Evolutionary conservation across 2,888 invertebrate species (phyloP), one percentile per base, ranked within the genome.

Genomic region (Ormyrus nitidulus): DNA sequence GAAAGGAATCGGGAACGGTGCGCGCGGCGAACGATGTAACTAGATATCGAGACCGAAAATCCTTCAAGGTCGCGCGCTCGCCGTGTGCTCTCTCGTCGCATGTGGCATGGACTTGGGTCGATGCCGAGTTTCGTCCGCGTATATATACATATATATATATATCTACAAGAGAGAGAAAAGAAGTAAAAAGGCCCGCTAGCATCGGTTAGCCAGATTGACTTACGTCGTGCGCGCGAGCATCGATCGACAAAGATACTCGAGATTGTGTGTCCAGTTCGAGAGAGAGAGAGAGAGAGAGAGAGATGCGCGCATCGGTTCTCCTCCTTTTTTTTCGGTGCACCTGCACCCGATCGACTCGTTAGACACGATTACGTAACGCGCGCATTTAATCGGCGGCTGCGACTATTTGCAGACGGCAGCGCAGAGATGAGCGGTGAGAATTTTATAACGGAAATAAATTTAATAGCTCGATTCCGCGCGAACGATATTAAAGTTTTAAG

Each of bases 151-250:
- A 34, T 34, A 34, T 34, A 34, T 34, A 34, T 34, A 34, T 34
- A 34, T 34, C 34, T 0, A 0, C 34, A 49, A 6, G 51, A 19
- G n/a, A 53, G 58, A 6, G n/a, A 59, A 71, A 78, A 61, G 58
- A 65, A 8, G 19, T 11, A 54, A 53, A 71, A 46, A 53, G 59
- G 58, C 65, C 59, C 44, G 51, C 64, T 34, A 34, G 65, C 59
- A 58, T 71, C 71, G 65, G 65, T 59, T 59, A 51, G 64, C 59
- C 62, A 54, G 79, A 79, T 74, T 79, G 69, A 79, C 69, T 79
- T 74, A 79, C 73, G 53, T 54, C 66, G 68, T 7, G 54, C 54
- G 54, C 53, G 19, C 46, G 51, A 34, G 34, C 66, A 34, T 65
- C 34, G 58, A 68, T 53, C 62, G 62, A 10, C 48, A 48, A 34